Evolutionary conservation across 2,797 vertebrate species (phyloP).

Genomic region (Momotus momota): DNA sequence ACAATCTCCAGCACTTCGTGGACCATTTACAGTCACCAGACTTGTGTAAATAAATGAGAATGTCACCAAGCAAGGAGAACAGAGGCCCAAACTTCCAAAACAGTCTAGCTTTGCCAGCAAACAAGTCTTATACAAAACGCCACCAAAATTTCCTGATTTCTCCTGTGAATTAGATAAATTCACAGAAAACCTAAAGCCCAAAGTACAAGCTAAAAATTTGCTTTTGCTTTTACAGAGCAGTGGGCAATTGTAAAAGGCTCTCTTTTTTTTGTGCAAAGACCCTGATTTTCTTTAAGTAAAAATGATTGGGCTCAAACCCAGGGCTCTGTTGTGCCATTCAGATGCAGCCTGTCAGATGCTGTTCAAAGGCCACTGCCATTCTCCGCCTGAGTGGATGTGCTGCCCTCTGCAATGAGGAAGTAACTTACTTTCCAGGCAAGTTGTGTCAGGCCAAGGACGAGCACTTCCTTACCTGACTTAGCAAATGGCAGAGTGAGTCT

Average conservation of each 20-base stretch:
- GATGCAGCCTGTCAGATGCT: neutral
- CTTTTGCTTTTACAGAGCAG: neutral
- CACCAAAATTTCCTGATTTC: neutral
- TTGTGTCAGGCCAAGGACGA: neutral
- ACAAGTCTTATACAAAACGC: neutral
- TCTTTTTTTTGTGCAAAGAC: neutral
- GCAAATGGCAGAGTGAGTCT: neutral
- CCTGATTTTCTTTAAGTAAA: neutral
- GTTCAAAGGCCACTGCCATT: neutral
- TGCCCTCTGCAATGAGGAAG: neutral
- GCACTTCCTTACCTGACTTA: neutral
- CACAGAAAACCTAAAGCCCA: neutral
- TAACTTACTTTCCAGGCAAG: neutral
- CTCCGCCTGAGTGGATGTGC: neutral
- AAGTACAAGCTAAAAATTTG: neutral
- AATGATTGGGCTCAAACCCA: neutral
- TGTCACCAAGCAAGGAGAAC: neutral
- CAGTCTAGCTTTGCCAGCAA: neutral
- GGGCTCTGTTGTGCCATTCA: rapidly evolving
- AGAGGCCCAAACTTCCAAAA: neutral
- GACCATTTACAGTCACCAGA: neutral
- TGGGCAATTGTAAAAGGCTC: neutral
- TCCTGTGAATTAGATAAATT: neutral
- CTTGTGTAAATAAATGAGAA: neutral
- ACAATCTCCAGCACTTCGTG: neutral